These are phyloP conservation scores for Leptura quadrifasciata DNA, from an alignment of 2,888 invertebrate species.

Conservation along the genomic window DNA sequence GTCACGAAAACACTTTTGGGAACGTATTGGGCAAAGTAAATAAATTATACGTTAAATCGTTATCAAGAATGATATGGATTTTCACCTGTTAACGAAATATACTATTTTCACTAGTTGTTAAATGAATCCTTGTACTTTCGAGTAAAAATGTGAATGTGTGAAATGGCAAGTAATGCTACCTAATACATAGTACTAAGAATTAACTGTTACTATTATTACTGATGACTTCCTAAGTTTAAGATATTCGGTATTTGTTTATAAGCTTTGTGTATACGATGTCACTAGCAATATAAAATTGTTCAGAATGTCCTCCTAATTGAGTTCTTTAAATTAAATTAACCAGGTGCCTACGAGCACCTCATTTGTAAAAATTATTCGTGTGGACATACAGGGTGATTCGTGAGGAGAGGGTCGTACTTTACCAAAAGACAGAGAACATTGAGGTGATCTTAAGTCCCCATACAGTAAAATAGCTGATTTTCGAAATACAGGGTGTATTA, in stretches of 20 bases:
- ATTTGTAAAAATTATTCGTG: too few species aligned
- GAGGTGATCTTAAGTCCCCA: too few species aligned
- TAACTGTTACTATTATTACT: background rate
- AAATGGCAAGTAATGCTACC: background rate
- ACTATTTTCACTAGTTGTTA: background rate
- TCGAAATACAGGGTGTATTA: too few species aligned
- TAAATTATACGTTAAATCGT: background rate
- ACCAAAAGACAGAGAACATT: too few species aligned
- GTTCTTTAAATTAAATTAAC: too few species aligned
- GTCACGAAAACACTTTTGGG: background rate
- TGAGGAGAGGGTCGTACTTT: too few species aligned
- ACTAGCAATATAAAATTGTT: too few species aligned
- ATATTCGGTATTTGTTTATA: background rate
- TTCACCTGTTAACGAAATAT: background rate
- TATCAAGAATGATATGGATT: background rate
- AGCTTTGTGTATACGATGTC: too few species aligned
- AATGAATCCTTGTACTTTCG: background rate
- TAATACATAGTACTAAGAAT: background rate
- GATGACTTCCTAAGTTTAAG: background rate
- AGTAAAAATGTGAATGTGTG: background rate
- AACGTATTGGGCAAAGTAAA: background rate
- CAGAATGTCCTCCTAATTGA: too few species aligned
- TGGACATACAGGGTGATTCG: too few species aligned
- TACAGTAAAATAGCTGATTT: too few species aligned
- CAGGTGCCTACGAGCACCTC: too few species aligned